Evolutionary conservation across 2,888 invertebrate species (phyloP), one percentile per base, ranked within the genome.

Genomic region (Trichogramma evanescens): DNA sequence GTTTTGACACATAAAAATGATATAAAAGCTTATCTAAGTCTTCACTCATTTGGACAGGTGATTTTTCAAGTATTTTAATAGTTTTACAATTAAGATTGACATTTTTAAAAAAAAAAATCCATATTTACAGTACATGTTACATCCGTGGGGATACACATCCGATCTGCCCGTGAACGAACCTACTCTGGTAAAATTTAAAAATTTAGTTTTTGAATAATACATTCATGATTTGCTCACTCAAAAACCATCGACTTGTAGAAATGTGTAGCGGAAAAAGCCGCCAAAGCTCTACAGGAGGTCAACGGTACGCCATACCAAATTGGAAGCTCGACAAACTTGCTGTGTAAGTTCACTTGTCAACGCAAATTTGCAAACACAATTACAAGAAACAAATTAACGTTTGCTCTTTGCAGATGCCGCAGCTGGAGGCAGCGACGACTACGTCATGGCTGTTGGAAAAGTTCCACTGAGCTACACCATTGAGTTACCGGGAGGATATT

Each of bases 11-110:
- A 84, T 44, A 76, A 81, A 0, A 68, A 76, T 7, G 76, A 81
- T 9, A 79, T 84, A 38, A 81, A 85, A 55, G 77, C 88, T 62
- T 92, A 89, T 72, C 70, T 91, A 9, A 85, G 87, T 0, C 79
- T 91, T 64, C 92, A 93, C 71, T 87, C 90, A 38, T 90, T 83
- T 68, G 90, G 90, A 7, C 82, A 84, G 66, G 75, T 74, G 65
- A 39, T 39, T 39, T 50, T 10, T 10, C 5, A 46, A 46, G 13
- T 3, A 6, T 13, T 10, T 48, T 10, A 13, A 8, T n/a, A 9
- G 46, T 6, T 6, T 48, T 3, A 1, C 26, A 13, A 48, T 48
- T 8, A 44, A 26, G 3, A 44, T 44, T 8, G 0, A 44, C 3
- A 49, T n/a, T 13, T 4, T 8, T 8, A 1, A 7, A 44, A 49